Percentiles rank a stretch among this genome's conserved stretches.
Conservation (phyloP, 2,113 vertebrate genomes). For the Dissostichus mawsoni region DNA sequence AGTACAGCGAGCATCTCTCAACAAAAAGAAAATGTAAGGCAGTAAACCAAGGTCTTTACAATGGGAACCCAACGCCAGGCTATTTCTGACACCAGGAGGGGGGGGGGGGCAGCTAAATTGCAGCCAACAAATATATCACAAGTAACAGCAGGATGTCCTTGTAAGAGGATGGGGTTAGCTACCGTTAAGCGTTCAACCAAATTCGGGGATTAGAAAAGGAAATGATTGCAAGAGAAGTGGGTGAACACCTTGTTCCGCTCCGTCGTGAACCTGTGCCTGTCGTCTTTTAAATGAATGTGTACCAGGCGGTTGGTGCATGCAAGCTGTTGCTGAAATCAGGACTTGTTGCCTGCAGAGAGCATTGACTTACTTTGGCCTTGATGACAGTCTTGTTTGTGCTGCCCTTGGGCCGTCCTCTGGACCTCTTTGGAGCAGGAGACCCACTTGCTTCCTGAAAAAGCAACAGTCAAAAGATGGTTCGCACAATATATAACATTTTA, state of each 20-base stretch:
- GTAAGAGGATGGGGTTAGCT: slow-evolving; percentile 55
- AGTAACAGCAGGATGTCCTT: slow-evolving; percentile 59
- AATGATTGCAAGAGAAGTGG: neutral
- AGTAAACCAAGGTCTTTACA: slow-evolving; percentile 54
- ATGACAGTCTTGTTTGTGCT: slow-evolving; percentile 92
- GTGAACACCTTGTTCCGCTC: too few species aligned
- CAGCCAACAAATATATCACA: slow-evolving; percentile 53
- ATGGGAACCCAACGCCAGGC: slow-evolving; percentile 51
- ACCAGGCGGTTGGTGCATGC: neutral
- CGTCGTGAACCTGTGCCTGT: neutral
- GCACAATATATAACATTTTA: neutral
- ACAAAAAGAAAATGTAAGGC: slow-evolving; percentile 29
- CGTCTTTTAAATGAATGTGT: neutral
- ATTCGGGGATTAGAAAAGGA: neutral
- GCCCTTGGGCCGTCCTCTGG: slow-evolving; percentile 95
- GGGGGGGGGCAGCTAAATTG: slow-evolving; percentile 15
- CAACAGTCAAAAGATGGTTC: neutral
- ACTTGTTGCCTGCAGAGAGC: neutral
- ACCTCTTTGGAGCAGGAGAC: slow-evolving; percentile 93
- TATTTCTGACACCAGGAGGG: slow-evolving; percentile 63
- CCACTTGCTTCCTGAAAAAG: slow-evolving; percentile 89
- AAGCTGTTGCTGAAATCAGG: neutral
- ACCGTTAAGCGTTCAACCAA: slow-evolving; percentile 32
- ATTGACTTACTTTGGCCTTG: slow-evolving; percentile 90
- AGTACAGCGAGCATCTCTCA: slow-evolving; percentile 71